A percentile compares a stretch with the other conserved stretches of the same genome.
These are phyloP conservation scores for Otolemur crassicaudatus DNA, from an alignment of 2,797 vertebrate species.

Conservation along the genomic window DNA sequence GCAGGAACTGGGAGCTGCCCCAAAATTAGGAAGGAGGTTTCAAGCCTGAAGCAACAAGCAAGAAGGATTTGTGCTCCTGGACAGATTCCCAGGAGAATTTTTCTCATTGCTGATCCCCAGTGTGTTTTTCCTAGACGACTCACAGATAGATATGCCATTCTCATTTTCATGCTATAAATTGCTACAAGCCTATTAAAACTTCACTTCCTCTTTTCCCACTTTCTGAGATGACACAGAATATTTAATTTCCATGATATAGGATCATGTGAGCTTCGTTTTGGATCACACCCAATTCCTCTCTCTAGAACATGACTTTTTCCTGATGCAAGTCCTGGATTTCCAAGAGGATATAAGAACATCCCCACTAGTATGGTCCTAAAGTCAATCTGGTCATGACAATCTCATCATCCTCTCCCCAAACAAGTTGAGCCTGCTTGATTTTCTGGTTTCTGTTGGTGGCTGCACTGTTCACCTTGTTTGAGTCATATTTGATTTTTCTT, in stretches of 20 bases:
- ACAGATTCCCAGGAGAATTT: conserved; percentile 72
- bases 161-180: conserved; percentile 76
- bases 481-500: conserved; percentile 16
- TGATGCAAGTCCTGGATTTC: conserved; percentile 40
- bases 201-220: conserved; percentile 71
- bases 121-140: conserved; percentile 81
- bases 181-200: conserved; percentile 73
- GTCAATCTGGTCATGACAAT: neutral
- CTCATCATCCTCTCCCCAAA: neutral
- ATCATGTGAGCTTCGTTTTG: conserved; percentile 63
- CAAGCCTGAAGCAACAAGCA: conserved; percentile 74
- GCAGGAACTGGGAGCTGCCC: conserved; percentile 69
- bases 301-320: conserved; percentile 45
- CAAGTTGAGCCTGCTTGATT: neutral
- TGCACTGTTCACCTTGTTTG: neutral
- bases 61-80: conserved; percentile 74
- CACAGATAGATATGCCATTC: conserved; percentile 62
- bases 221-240: conserved; percentile 72
- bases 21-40: conserved; percentile 67
- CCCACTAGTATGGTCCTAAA: neutral
- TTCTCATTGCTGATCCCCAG: conserved; percentile 68
- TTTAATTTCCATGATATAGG: conserved; percentile 67
- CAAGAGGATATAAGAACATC: neutral
- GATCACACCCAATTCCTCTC: conserved; percentile 48
- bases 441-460: neutral